Percentiles rank a stretch among this genome's conserved stretches.
These are phyloP conservation scores for Fissipunctia ypsillon DNA, from an alignment of 2,888 invertebrate genomes.

Conservation along the genomic window DNA sequence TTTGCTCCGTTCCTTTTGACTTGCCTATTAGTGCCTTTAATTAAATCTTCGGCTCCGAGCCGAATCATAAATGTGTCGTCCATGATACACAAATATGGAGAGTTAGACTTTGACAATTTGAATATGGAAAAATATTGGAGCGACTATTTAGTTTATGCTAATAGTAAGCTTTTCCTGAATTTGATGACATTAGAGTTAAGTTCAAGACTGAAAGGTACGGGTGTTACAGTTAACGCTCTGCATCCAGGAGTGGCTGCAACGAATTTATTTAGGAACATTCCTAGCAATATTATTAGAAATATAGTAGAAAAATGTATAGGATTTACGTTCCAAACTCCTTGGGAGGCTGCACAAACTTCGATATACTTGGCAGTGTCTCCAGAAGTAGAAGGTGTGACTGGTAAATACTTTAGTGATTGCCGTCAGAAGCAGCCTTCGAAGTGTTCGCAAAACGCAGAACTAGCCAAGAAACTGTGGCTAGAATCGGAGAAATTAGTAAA, in stretches of 20 bases:
- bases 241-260: slow-evolving; percentile 94
- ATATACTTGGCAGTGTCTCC: slow-evolving; percentile 90
- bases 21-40: slow-evolving; percentile 88
- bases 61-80: slow-evolving; percentile 92
- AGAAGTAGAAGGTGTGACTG: slow-evolving; percentile 90
- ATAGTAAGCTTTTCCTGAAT: slow-evolving; percentile 92
- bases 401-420: slow-evolving; percentile 92
- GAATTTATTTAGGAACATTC: slow-evolving; percentile 92
- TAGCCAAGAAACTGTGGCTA: slow-evolving; percentile 91
- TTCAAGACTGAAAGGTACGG: slow-evolving; percentile 89
- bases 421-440: slow-evolving; percentile 87
- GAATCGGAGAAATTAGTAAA: slow-evolving; percentile 91
- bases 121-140: slow-evolving; percentile 90
- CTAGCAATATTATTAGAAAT: slow-evolving; percentile 78
- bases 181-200: slow-evolving; percentile 92
- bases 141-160: slow-evolving; percentile 86
- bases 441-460: slow-evolving; percentile 87
- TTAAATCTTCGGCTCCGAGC: slow-evolving; percentile 91
- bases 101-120: slow-evolving; percentile 85
- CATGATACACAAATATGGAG: slow-evolving; percentile 88
- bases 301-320: slow-evolving; percentile 75
- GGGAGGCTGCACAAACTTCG: slow-evolving; percentile 92
- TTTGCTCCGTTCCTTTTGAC: slow-evolving; percentile 94
- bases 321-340: slow-evolving; percentile 90
- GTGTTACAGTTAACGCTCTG: slow-evolving; percentile 92